Percentiles rank a stretch among this genome's conserved stretches.
Evolutionary conservation across 2,113 vertebrate species (phyloP).

Genomic region (Glaucomys volans): DNA sequence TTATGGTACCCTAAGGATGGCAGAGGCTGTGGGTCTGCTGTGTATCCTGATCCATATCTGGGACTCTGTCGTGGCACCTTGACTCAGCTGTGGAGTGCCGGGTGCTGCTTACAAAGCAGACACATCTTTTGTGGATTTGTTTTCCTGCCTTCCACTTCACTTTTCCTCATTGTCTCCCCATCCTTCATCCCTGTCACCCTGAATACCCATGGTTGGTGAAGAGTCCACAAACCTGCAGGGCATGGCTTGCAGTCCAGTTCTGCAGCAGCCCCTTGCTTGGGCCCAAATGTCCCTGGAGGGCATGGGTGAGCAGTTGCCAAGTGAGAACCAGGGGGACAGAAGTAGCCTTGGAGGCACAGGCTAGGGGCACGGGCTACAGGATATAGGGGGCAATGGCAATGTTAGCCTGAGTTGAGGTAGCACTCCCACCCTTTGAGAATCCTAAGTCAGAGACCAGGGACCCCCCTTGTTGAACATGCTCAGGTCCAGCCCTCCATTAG

Average conservation of each 20-base stretch:
- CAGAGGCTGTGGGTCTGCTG: no score
- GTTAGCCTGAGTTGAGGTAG: neutral
- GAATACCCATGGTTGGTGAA: neutral
- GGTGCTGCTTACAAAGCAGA: neutral
- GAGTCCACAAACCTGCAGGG: slow-evolving; percentile 88
- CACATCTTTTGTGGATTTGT: neutral
- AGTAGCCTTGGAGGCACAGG: slow-evolving; percentile 89
- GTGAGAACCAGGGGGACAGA: slow-evolving; percentile 89
- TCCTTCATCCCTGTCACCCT: accelerated
- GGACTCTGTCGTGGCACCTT: neutral
- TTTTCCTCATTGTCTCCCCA: neutral
- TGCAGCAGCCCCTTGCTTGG: slow-evolving; percentile 84
- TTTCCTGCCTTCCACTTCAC: accelerated
- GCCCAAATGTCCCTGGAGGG: slow-evolving; percentile 90
- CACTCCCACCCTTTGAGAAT: neutral
- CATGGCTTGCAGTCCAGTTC: slow-evolving; percentile 90
- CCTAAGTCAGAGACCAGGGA: neutral
- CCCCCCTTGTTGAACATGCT: neutral
- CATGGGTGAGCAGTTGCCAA: slow-evolving; percentile 89
- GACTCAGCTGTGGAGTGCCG: no score
- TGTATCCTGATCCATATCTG: neutral
- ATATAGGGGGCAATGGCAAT: slow-evolving; percentile 72
- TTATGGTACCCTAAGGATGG: neutral
- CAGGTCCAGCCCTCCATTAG: neutral
- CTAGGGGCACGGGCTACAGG: slow-evolving; percentile 81